Evolutionary conservation across 2,797 vertebrate species (phyloP).

Genomic region (Ctenopoma kingsleyae): DNA sequence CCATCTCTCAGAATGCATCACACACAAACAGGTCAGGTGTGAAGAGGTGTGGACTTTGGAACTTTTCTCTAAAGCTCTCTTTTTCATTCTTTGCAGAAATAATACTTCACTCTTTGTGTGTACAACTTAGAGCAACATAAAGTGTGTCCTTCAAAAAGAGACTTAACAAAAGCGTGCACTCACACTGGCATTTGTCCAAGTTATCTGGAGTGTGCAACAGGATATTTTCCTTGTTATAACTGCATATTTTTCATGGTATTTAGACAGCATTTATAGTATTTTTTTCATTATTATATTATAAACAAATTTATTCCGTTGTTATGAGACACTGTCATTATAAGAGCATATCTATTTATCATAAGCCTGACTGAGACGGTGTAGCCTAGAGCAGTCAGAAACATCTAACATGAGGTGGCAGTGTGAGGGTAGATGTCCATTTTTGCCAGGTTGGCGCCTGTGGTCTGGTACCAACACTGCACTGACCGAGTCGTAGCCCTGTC

Average conservation of each 20-base stretch:
- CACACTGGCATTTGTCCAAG: not conserved
- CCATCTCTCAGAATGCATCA: not conserved
- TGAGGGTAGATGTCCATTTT: not conserved
- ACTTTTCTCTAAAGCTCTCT: not conserved
- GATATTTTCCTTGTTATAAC: no score
- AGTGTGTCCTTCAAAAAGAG: not conserved
- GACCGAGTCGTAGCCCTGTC: no score
- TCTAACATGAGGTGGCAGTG: not conserved
- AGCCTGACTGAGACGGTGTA: no score
- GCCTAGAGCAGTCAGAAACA: no score
- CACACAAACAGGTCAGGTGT: not conserved
- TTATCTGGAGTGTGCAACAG: not conserved
- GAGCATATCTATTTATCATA: no score
- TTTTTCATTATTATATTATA: no score
- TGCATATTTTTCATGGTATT: no score
- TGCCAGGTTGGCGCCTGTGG: no score
- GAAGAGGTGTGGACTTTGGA: not conserved
- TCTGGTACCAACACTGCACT: no score
- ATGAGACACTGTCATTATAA: no score
- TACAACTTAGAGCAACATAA: not conserved
- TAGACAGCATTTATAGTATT: no score
- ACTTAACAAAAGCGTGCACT: not conserved
- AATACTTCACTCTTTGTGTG: not conserved
- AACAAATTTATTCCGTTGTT: no score
- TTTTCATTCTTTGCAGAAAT: not conserved